These are phyloP conservation scores for Polydrusus tereticollis DNA, from an alignment of 2,888 invertebrate species.

Conservation along the genomic window DNA sequence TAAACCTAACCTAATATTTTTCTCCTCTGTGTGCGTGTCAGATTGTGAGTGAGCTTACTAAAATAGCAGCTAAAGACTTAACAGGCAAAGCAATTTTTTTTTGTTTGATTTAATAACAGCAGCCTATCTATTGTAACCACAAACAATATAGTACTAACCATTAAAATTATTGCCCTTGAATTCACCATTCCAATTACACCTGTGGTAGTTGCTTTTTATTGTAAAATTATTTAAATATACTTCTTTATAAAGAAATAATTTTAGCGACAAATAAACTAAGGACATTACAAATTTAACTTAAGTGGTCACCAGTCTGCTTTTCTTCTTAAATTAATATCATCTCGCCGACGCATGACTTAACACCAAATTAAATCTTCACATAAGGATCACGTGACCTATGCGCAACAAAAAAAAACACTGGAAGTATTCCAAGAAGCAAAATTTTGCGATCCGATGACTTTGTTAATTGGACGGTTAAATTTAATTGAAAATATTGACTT, in stretches of 20 bases:
- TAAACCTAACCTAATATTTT: slow-evolving; percentile 44
- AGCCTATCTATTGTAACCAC: slow-evolving; percentile 28
- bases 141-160: slow-evolving; percentile 46
- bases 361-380: not conserved
- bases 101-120: slow-evolving; percentile 31
- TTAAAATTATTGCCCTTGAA: slow-evolving; percentile 47
- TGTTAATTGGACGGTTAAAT: not conserved
- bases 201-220: slow-evolving; percentile 42
- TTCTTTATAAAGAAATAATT: slow-evolving; percentile 27
- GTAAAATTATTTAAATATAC: slow-evolving; percentile 40
- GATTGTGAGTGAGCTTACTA: slow-evolving; percentile 29
- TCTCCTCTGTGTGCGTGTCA: slow-evolving; percentile 29
- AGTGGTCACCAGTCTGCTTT: slow-evolving; percentile 42
- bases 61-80: slow-evolving; percentile 17
- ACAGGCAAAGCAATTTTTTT: slow-evolving; percentile 27
- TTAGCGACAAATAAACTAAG: slow-evolving; percentile 39
- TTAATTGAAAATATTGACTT: slow-evolving; percentile 14
- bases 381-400: slow-evolving; percentile 16
- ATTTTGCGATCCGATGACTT: slow-evolving; percentile 13
- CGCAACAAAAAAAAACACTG: not conserved
- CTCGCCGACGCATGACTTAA: slow-evolving; percentile 23
- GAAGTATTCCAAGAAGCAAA: slow-evolving; percentile 10
- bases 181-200: slow-evolving; percentile 38
- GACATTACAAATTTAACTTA: slow-evolving; percentile 54
- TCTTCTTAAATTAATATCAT: slow-evolving; percentile 41